Percentiles rank a stretch among this genome's conserved stretches.
Evolutionary conservation across 2,797 vertebrate species (phyloP).

Genomic region (Lemur catta): DNA sequence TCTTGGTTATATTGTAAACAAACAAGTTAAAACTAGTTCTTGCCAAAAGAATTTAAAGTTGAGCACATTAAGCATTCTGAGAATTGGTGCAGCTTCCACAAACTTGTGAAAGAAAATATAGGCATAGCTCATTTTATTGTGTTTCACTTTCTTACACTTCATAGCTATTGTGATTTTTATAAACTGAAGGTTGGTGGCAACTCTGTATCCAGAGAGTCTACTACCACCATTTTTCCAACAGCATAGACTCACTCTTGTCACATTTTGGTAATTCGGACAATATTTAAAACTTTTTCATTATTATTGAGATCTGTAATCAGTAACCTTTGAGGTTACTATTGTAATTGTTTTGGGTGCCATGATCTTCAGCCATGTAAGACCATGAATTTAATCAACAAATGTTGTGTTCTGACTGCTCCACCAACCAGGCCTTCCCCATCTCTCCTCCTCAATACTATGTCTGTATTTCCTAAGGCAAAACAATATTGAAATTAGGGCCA

Average conservation of each 20-base stretch:
- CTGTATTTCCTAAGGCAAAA: not conserved
- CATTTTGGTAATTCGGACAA: not conserved
- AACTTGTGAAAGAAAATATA: not conserved
- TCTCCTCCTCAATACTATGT: not conserved
- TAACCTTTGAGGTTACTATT: not conserved
- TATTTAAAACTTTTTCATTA: not conserved
- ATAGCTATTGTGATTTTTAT: not conserved
- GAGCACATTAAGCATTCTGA: not conserved
- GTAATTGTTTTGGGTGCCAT: not conserved
- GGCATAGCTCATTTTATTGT: not conserved
- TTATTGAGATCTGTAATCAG: not conserved
- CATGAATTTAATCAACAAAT: not conserved
- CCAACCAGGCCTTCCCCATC: too few relatives aligned
- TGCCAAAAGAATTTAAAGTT: not conserved
- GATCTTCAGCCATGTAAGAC: not conserved
- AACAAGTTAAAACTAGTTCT: not conserved
- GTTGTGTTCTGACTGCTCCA: not conserved
- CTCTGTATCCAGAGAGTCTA: too few relatives aligned
- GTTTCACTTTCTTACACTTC: not conserved
- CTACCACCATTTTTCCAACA: not conserved
- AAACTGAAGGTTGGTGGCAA: not conserved
- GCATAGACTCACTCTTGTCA: not conserved
- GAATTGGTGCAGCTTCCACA: not conserved
- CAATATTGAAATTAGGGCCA: not conserved
- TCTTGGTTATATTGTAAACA: not conserved